Evolutionary conservation across 2,888 invertebrate species (phyloP), one percentile per base, ranked within the genome.

Genomic region (Sabatieria punctata): DNA sequence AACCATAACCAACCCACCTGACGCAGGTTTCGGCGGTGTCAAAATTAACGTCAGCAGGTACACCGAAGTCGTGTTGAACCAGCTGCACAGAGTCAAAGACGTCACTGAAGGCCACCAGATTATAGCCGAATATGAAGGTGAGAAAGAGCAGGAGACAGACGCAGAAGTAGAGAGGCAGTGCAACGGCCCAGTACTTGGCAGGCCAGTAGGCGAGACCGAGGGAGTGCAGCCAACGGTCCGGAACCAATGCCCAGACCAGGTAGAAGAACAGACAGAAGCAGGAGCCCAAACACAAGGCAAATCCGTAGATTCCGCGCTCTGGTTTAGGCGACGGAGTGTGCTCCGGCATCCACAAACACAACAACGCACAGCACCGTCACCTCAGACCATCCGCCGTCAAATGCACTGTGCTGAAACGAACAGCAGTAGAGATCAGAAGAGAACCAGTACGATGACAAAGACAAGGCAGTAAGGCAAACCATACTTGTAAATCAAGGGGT

Each of bases 321-420:
- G 82, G 82, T 40, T 84, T 82, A 2, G 93, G 91, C 0, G 85
- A 82, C 43, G 91, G 91, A 1, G 83, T 81, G 63, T 85, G 83
- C 66, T 85, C 68, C 1, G 64, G 56, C 51, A 58, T 52, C 11
- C 4, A 41, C n/a, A n/a, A n/a, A n/a, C n/a, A n/a, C n/a, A n/a
- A n/a, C n/a, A n/a, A n/a, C n/a, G n/a, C n/a, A n/a, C n/a, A n/a
- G n/a, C n/a, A n/a, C n/a, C n/a, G n/a, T n/a, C n/a, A n/a, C n/a
- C n/a, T n/a, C n/a, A n/a, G n/a, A n/a, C n/a, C n/a, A n/a, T n/a
- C n/a, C n/a, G n/a, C n/a, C n/a, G n/a, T n/a, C n/a, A n/a, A n/a
- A n/a, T n/a, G n/a, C n/a, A n/a, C n/a, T n/a, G n/a, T n/a, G n/a
- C n/a, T n/a, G n/a, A n/a, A n/a, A n/a, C n/a, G n/a, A n/a, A n/a